Percentiles rank a stretch among this genome's conserved stretches.
Evolutionary conservation across 2,113 vertebrate genomes (phyloP).

Genomic region (Rhodinocichla rosea): DNA sequence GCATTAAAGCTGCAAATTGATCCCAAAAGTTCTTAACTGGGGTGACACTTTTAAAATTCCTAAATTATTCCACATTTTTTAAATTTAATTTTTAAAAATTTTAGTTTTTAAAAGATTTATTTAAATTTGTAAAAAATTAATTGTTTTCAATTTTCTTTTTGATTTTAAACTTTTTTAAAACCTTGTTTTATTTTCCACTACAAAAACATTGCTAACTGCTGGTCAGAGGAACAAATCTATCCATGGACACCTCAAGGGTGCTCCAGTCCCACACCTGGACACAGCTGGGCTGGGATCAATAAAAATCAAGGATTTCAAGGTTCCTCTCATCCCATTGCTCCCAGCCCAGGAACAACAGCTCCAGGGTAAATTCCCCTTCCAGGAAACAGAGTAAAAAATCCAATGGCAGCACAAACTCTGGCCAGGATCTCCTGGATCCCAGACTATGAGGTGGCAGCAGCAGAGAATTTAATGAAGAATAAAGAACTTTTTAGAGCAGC

Average conservation of each 20-base stretch:
- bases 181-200: not conserved
- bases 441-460: not conserved
- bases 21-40: not conserved
- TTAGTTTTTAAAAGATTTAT: not conserved
- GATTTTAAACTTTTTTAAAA: not conserved
- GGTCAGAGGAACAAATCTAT: not conserved
- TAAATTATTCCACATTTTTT: not conserved
- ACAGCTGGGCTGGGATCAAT: not conserved
- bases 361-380: not conserved
- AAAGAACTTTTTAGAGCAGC: not conserved
- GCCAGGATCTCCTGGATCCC: not conserved
- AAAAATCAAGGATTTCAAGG: not conserved
- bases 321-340: not conserved
- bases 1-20: not conserved
- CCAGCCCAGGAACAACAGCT: not conserved
- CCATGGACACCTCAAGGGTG: not conserved
- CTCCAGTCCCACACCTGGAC: not conserved
- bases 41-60: not conserved
- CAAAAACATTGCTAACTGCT: not conserved
- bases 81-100: rapidly evolving
- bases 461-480: not conserved
- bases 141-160: not conserved
- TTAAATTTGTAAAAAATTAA: not conserved
- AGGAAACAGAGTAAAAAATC: not conserved
- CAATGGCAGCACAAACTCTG: not conserved